Conservation (phyloP, 2,113 vertebrate species). For the Myocastor coypus region DNA sequence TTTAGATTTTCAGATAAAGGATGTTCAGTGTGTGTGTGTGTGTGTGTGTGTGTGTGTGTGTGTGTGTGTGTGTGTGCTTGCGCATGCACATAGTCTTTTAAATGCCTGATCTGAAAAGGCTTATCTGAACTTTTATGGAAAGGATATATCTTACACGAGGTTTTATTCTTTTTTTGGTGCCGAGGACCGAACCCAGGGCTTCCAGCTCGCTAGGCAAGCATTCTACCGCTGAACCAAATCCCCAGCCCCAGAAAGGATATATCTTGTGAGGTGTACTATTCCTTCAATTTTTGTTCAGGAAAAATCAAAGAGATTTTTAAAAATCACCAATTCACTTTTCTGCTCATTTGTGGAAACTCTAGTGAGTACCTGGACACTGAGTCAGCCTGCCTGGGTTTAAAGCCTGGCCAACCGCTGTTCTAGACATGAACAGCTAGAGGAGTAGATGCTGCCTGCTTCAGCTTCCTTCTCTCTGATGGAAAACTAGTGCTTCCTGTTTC, state of each 20-base stretch:
- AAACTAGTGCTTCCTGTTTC: neutral
- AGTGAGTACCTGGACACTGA: neutral
- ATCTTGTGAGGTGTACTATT: neutral
- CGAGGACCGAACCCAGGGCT: no score
- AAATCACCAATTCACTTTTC: neutral
- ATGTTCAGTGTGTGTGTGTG: neutral
- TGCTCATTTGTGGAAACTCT: neutral
- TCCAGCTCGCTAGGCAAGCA: no score
- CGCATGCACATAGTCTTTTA: no score
- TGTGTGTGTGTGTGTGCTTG: neutral
- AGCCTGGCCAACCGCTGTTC: neutral
- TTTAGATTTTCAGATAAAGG: neutral
- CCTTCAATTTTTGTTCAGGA: neutral
- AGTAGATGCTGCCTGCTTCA: neutral
- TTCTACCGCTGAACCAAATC: no score
- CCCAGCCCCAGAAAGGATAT: no score
- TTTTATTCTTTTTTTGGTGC: no score
- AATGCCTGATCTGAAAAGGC: neutral
- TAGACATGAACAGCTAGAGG: neutral
- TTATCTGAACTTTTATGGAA: neutral
- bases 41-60: neutral
- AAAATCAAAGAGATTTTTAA: neutral
- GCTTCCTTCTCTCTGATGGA: neutral
- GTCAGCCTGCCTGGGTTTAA: neutral
- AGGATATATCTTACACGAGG: neutral